Evolutionary conservation across 2,113 vertebrate species (phyloP).

Genomic region (Callorhinus ursinus): DNA sequence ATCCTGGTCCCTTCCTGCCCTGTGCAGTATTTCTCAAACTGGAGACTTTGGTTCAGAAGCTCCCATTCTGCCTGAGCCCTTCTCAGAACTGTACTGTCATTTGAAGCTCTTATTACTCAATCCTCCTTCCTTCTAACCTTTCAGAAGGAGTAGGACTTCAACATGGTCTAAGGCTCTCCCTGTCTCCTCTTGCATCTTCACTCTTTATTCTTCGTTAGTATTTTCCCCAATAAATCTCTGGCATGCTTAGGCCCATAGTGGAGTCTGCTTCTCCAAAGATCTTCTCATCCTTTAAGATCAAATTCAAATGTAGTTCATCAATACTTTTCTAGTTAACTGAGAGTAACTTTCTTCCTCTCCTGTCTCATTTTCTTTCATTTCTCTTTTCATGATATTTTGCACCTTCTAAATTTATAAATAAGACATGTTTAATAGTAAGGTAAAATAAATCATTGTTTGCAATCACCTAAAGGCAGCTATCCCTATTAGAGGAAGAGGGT

Average conservation of each 20-base stretch:
- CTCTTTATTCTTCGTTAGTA: neutral
- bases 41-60: neutral
- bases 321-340: neutral
- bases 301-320: neutral
- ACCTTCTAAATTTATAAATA: conserved; percentile 1
- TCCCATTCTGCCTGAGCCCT: neutral
- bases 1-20: too few species aligned
- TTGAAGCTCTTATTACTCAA: neutral
- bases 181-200: neutral
- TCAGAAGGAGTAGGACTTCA: neutral
- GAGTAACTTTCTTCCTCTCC: neutral
- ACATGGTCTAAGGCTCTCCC: neutral
- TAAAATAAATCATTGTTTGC: neutral
- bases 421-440: neutral
- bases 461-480: neutral
- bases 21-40: neutral
- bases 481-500: neutral
- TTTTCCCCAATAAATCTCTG: neutral
- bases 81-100: neutral
- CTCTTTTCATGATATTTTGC: neutral
- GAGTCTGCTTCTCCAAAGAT: neutral
- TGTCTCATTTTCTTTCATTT: neutral
- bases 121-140: neutral
- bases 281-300: neutral
- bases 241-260: neutral